phyloP scores from a whole-genome alignment of 2,113 vertebrate genomes.

The Passer montanus region DNA sequence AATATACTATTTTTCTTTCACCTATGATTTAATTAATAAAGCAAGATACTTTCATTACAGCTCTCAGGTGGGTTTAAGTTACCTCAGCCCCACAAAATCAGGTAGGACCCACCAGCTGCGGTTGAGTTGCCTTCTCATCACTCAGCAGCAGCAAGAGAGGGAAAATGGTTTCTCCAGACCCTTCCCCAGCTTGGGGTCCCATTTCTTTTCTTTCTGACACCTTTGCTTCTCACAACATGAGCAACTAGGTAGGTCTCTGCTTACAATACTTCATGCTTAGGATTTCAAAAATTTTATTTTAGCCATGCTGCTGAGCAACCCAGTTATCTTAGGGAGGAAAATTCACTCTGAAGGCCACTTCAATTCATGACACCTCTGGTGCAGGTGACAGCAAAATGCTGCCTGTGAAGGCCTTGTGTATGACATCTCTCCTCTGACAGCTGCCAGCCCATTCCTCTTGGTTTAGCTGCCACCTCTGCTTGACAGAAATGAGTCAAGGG shows the following conservation, averaged over 20 bases:
- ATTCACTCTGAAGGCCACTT: background rate
- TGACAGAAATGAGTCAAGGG: background rate
- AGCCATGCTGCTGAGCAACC: background rate
- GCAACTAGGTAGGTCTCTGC: background rate
- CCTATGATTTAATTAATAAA: background rate
- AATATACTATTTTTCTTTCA: background rate
- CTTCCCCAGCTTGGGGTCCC: background rate
- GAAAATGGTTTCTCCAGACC: background rate
- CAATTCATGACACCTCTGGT: background rate
- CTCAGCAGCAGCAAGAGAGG: background rate
- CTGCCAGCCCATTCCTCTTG: background rate
- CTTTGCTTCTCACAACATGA: background rate
- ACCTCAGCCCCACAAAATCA: background rate
- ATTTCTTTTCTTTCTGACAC: background rate
- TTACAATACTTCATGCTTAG: background rate
- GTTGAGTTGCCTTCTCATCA: background rate
- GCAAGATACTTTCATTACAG: background rate
- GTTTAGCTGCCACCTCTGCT: background rate
- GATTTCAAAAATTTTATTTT: background rate
- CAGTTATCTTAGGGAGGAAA: background rate
- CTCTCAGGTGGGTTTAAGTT: background rate
- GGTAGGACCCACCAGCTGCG: background rate
- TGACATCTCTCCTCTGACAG: background rate
- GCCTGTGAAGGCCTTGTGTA: background rate
- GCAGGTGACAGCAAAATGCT: background rate